Conservation (phyloP, 2,797 vertebrate genomes). For the Anableps anableps region DNA sequence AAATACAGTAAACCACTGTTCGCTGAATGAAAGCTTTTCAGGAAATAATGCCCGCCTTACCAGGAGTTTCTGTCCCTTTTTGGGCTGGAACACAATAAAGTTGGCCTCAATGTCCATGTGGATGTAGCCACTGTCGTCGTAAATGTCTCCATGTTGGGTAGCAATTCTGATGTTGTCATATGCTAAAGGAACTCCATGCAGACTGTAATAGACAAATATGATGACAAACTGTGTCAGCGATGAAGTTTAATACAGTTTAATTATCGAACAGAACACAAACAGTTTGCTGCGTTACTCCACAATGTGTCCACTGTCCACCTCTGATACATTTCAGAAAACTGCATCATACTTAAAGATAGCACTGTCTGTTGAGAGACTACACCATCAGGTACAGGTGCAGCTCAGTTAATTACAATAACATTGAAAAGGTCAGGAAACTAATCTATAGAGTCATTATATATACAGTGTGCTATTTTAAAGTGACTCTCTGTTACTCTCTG, state of each 20-base stretch:
- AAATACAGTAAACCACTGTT: not conserved
- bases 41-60: conserved; percentile 72
- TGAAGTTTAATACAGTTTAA: not conserved
- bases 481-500: no score
- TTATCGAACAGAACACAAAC: not conserved
- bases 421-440: not conserved
- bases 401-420: not conserved
- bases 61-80: conserved; percentile 86
- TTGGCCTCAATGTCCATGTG: conserved; percentile 91
- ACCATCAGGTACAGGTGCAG: not conserved
- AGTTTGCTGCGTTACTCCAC: not conserved
- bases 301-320: not conserved
- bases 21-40: not conserved
- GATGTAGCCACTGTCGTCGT: conserved; percentile 92
- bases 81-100: conserved; percentile 90
- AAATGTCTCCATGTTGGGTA: conserved; percentile 87
- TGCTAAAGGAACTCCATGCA: conserved; percentile 91
- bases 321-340: not conserved
- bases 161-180: conserved; percentile 89
- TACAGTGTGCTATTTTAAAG: not conserved
- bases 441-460: not conserved
- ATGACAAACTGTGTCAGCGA: not conserved
- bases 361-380: not conserved
- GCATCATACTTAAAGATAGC: not conserved
- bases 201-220: conserved; percentile 68